These are phyloP conservation scores for Xestia ashworthii DNA, from an alignment of 2,888 invertebrate species.

Conservation along the genomic window DNA sequence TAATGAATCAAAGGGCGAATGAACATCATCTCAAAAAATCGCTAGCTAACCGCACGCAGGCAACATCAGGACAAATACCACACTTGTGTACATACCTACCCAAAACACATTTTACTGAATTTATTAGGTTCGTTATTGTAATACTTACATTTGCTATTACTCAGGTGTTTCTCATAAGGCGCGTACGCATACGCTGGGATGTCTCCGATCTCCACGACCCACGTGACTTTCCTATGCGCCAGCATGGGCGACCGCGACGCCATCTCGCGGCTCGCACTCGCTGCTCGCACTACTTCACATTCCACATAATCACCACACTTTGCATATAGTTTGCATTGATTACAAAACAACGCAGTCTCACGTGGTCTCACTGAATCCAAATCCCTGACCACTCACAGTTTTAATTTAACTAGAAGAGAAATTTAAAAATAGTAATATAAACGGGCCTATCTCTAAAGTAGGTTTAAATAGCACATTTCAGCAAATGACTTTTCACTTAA, in stretches of 20 bases:
- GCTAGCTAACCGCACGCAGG: background rate
- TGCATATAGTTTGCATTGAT: background rate
- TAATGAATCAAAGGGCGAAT: background rate
- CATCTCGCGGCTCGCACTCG: slow-evolving; percentile 69
- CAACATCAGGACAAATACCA: background rate
- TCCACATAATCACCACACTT: background rate
- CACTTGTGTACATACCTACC: background rate
- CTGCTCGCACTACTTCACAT: slow-evolving; percentile 53
- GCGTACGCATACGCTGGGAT: slow-evolving; percentile 81
- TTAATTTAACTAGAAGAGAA: background rate
- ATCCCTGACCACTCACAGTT: slow-evolving; percentile 6
- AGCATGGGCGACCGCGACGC: slow-evolving; percentile 75
- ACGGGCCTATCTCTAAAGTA: too few species aligned
- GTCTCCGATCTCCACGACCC: slow-evolving; percentile 89
- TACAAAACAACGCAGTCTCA: background rate
- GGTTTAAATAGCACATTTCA: too few species aligned
- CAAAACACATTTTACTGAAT: background rate
- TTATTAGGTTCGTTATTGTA: background rate
- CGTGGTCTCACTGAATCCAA: slow-evolving; percentile 12
- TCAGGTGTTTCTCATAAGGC: slow-evolving; percentile 89
- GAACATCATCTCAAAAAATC: background rate
- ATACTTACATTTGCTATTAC: slow-evolving; percentile 88
- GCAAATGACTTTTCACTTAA: too few species aligned
- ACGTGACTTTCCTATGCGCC: slow-evolving; percentile 85
- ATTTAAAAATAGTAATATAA: too few species aligned